A percentile compares a stretch with the other conserved stretches of the same genome.
Conservation (phyloP, 1,140 invertebrate genomes). For the Pseudomyrmex dendroicus region DNA sequence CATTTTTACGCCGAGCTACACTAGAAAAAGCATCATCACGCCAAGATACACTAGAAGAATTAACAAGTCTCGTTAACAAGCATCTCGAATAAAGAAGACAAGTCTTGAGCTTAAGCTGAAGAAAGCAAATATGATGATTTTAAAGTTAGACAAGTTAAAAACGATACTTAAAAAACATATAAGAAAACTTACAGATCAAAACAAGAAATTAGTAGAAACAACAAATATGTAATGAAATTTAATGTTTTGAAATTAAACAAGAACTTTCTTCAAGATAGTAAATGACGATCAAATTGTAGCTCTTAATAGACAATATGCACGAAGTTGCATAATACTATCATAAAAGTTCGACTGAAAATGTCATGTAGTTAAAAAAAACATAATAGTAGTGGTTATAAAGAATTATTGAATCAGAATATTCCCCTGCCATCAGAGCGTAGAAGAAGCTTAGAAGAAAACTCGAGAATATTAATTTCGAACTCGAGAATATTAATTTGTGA, state of each 20-base stretch:
- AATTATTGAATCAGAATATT: background rate
- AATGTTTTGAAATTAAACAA: background rate
- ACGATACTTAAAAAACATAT: background rate
- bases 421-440: constrained; percentile 3
- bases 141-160: background rate
- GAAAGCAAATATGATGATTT: background rate
- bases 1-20: background rate
- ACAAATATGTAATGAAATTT: background rate
- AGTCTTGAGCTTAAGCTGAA: background rate
- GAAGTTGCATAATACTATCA: background rate
- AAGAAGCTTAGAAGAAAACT: no score
- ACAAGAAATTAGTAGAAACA: background rate
- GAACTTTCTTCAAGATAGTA: background rate
- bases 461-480: no score
- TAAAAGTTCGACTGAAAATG: constrained; percentile 13
- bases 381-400: constrained; percentile 2
- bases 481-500: no score
- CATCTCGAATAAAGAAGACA: background rate
- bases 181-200: background rate
- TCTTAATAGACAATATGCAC: background rate
- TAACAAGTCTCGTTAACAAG: background rate
- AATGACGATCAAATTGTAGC: constrained; percentile 5
- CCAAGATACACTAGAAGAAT: background rate
- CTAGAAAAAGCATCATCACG: background rate
- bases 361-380: no score